Base-by-base conservation (phyloP, 1,140 invertebrate species). In the Ostrea edulis region DNA sequence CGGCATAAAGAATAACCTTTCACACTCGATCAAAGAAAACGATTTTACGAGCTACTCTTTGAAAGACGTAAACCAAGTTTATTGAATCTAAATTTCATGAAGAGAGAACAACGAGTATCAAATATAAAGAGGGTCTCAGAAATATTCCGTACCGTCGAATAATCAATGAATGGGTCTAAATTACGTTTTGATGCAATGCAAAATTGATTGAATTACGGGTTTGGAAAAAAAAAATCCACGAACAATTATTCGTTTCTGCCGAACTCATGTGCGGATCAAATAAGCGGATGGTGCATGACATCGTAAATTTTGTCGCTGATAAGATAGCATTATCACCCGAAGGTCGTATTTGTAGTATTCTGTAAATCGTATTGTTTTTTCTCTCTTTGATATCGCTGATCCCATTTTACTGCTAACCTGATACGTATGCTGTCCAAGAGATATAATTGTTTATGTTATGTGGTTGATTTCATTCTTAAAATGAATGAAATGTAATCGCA, bases 21-120 rank as follows among this genome's bases (percentile, higher is more conserved):
- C 29, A 77, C 68, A 77, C 14, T 25, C 68, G 68, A 44, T 77
- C 68, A 77, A 77, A 77, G 68, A 77, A 77, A 77, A 77, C 68
- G 68, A 77, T 77, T 77, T 77, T 77, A 77, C 68, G 68, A 77
- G 68, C 68, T 25, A 22, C 17, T 20, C 55, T 62, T 62, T 62
- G 55, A 62, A 62, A 20, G 17, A 62, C 17, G 55, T 62, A 62
- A 62, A 62, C 14, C 7, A 25, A 14, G 68, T 77, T 77, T 77
- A 77, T 77, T 77, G 68, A 77, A 77, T 77, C 68, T 77, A 71
- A 71, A 71, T 77, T 77, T 77, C 25, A 25, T 25, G 68, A 35
- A 25, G 22, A 77, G 29, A 29, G 29, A 77, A 11, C 29, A 77
- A 14, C 29, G 25, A 35, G 68, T 25, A 77, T 77, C 68, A 35